phyloP scores from a whole-genome alignment of 2,113 vertebrate genomes.

The Hassar affinis region DNA sequence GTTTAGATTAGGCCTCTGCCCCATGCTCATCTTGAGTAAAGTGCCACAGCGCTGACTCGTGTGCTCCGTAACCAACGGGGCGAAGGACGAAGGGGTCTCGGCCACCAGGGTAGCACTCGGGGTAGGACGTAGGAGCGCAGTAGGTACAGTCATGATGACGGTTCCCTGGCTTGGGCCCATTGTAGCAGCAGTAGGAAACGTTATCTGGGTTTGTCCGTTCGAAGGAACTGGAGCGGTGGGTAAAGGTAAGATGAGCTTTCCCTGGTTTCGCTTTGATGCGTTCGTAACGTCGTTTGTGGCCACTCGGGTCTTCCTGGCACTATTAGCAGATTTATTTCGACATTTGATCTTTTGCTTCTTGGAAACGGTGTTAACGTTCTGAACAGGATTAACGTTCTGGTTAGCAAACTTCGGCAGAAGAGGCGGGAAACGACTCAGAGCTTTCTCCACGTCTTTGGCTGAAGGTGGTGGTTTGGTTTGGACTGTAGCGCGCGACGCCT shows the following conservation, averaged over 20 bases:
- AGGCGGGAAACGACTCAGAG: slow-evolving; percentile 38
- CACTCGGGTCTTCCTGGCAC: neutral
- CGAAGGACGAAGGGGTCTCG: neutral
- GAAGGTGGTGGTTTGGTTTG: slow-evolving; percentile 51
- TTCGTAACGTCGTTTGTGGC: neutral
- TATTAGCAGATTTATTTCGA: neutral
- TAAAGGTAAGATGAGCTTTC: neutral
- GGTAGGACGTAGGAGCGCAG: slow-evolving; percentile 69
- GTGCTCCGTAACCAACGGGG: slow-evolving; percentile 35
- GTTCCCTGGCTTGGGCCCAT: slow-evolving; percentile 13
- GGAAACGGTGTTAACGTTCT: neutral
- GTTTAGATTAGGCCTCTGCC: slow-evolving; percentile 4
- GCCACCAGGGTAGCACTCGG: slow-evolving; percentile 23
- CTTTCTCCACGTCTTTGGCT: slow-evolving; percentile 4
- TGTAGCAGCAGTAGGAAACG: neutral
- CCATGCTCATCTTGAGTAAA: slow-evolving; percentile 53
- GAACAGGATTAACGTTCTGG: neutral
- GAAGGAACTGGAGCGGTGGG: neutral
- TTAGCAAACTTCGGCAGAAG: slow-evolving; percentile 32
- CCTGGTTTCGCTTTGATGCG: neutral
- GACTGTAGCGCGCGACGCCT: slow-evolving; percentile 47
- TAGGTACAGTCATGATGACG: slow-evolving; percentile 33
- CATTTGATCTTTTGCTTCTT: neutral
- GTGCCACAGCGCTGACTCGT: slow-evolving; percentile 49
- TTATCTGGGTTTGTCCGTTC: neutral